Evolutionary conservation across 2,888 invertebrate genomes (phyloP).

Genomic region (Cheilosia grossa): DNA sequence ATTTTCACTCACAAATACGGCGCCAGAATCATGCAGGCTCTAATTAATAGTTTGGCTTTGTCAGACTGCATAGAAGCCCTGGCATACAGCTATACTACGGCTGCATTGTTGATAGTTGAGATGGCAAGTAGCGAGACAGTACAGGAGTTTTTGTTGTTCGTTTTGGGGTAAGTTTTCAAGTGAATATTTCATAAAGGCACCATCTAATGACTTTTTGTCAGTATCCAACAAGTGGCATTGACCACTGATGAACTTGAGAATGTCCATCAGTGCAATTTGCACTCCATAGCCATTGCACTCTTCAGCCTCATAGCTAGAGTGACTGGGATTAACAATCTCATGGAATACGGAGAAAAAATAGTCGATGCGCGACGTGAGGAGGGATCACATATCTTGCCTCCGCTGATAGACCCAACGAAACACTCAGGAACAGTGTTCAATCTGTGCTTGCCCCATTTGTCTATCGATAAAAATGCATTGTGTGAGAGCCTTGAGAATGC

Average conservation of each 20-base stretch:
- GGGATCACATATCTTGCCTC: conserved; percentile 90
- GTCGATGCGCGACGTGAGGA: conserved; percentile 87
- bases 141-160: conserved; percentile 93
- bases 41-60: conserved; percentile 82
- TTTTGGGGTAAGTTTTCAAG: conserved; percentile 87
- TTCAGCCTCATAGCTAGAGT: conserved; percentile 86
- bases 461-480: conserved; percentile 91
- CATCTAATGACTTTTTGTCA: conserved; percentile 79
- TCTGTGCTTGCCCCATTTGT: conserved; percentile 86
- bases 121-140: conserved; percentile 94
- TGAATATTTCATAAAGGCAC: no score
- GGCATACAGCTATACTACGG: conserved; percentile 89
- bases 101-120: conserved; percentile 95
- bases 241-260: conserved; percentile 88
- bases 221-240: conserved; percentile 90
- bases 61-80: conserved; percentile 94
- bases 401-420: conserved; percentile 85
- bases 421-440: conserved; percentile 77
- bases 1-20: conserved; percentile 98
- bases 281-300: conserved; percentile 89
- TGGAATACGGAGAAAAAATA: conserved; percentile 82
- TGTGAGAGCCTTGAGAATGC: conserved; percentile 90
- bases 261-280: conserved; percentile 92
- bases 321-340: conserved; percentile 81
- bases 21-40: conserved; percentile 84